These are phyloP conservation scores for Coreoperca whiteheadi DNA, from an alignment of 2,113 vertebrate genomes.

Conservation along the genomic window DNA sequence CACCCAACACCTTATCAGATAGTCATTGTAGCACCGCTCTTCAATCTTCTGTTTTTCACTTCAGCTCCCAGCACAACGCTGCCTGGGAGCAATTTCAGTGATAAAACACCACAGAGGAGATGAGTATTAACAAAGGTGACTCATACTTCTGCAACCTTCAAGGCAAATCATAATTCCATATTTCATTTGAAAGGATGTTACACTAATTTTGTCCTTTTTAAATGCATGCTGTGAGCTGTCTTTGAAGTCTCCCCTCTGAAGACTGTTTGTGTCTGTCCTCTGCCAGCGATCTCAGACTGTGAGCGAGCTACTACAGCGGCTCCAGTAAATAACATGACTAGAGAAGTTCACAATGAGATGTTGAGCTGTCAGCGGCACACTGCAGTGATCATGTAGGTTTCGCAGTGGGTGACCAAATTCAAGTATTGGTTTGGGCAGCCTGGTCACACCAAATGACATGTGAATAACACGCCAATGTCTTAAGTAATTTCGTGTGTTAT, in stretches of 20 bases:
- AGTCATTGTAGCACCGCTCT: conserved; percentile 44
- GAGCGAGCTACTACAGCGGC: conserved; percentile 8
- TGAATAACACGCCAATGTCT: no score
- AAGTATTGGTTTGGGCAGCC: neutral
- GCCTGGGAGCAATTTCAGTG: conserved; percentile 54
- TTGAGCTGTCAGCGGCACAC: conserved; percentile 12
- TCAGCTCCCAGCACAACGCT: conserved; percentile 22
- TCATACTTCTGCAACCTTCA: conserved; percentile 62
- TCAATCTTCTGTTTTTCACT: conserved; percentile 41
- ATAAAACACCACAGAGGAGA: conserved; percentile 64
- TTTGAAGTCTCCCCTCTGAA: conserved; percentile 58
- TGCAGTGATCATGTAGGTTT: neutral
- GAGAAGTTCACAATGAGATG: conserved; percentile 16
- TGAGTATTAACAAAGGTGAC: conserved; percentile 69
- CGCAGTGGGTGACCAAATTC: conserved; percentile 13
- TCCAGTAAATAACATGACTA: neutral
- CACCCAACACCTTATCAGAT: conserved; percentile 68
- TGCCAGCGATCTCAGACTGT: conserved; percentile 19
- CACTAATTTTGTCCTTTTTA: conserved; percentile 59
- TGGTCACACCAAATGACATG: no score
- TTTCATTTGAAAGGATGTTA: conserved; percentile 62
- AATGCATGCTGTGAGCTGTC: conserved; percentile 38
- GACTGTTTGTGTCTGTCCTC: conserved; percentile 35
- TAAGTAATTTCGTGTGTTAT: no score
- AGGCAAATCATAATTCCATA: conserved; percentile 56